phyloP scores from a whole-genome alignment of 2,113 vertebrate species.

The Periophthalmus modestus region DNA sequence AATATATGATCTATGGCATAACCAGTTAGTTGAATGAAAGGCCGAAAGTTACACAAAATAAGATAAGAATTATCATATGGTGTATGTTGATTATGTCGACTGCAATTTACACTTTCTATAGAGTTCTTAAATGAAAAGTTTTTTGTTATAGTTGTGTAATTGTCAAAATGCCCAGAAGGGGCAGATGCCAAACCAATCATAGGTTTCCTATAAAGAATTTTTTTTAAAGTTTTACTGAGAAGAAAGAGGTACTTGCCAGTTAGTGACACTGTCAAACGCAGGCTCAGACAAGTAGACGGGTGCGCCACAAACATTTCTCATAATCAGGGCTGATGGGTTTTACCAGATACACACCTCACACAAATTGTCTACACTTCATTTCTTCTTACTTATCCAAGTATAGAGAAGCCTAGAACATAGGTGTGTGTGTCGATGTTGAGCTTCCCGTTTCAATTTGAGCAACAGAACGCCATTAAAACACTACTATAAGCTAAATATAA shows the following conservation, averaged over 20 bases:
- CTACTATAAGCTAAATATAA: neutral
- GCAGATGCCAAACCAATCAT: slow-evolving; percentile 6
- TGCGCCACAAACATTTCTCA: slow-evolving; percentile 41
- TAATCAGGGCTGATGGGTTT: neutral
- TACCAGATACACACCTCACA: slow-evolving; percentile 11
- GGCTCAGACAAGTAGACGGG: slow-evolving; percentile 67
- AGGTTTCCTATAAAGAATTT: slow-evolving; percentile 21
- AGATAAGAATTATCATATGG: neutral
- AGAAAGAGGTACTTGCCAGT: slow-evolving; percentile 18
- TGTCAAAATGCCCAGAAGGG: neutral
- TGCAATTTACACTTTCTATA: neutral
- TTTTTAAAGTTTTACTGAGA: neutral
- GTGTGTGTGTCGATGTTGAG: neutral
- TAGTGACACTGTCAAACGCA: slow-evolving; percentile 46
- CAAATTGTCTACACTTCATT: neutral
- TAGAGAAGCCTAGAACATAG: neutral
- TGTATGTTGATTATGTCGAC: neutral
- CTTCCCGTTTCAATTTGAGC: neutral
- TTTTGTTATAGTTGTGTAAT: neutral
- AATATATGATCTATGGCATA: too few species aligned
- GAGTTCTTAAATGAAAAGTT: neutral
- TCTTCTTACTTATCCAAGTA: neutral
- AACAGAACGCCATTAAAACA: neutral
- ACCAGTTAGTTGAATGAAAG: neutral
- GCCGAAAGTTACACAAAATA: neutral